Evolutionary conservation across 2,797 vertebrate genomes (phyloP), one percentile per base, ranked within the genome.

Genomic region (Glyptemys insculpta): DNA sequence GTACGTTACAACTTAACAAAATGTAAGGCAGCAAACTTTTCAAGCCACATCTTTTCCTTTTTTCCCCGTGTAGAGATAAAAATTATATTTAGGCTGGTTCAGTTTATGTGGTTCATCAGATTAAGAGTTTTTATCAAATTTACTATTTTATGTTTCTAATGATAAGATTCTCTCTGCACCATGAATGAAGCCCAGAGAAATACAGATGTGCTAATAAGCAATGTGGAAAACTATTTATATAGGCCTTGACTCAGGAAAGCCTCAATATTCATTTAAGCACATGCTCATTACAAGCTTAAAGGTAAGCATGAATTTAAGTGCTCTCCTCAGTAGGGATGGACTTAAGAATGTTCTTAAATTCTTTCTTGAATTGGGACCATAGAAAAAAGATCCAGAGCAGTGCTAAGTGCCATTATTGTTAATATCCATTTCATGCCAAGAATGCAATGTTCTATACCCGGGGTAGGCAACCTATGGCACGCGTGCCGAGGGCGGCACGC

Each of bases 221-320:
- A 93, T 9, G n/a, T 78, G 79, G 87, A 93, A 96, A 92, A 95
- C 93, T 78, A 25, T 49, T 49, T 78, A 47, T 29, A 94, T 31
- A 91, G 85, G 65, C 68, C 93, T 68, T 72, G 68, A 37, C 68
- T 72, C 68, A 41, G 65, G 91, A 96, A 97, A 65, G 91, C 86
- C 83, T 94, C 92, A 85, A 87, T 88, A 90, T 92, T 97, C 96
- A 92, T 96, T 96, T 96, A 96, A 97, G 94, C 80, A 95, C 89
- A 94, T 97, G 37, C 91, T 96, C 96, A 96, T 78, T 88, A 93
- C 78, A 90, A 96, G 97, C 96, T 96, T 97, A 90, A 94, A 97
- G 94, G 94, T 96, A 18, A 34, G 16, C n/a, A 97, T 96, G 96
- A 96, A 89, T 94, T 97, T 97, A 94, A 88, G 94, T 90, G 78